These are phyloP conservation scores for Allophyes oxyacanthae DNA, from an alignment of 2,888 invertebrate genomes.

Conservation along the genomic window DNA sequence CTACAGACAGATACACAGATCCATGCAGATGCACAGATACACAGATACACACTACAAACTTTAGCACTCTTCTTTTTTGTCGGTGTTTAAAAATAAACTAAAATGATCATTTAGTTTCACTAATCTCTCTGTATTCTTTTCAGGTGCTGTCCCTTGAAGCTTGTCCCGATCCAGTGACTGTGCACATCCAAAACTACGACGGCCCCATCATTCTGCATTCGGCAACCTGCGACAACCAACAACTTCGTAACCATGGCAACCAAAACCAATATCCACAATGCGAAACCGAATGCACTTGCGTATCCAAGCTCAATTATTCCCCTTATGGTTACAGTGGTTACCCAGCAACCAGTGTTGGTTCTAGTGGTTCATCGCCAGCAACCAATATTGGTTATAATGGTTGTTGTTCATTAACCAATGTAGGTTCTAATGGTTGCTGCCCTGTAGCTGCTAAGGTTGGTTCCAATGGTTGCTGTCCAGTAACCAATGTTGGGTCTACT, in stretches of 20 bases:
- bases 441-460: too few relatives aligned
- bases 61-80: too few relatives aligned
- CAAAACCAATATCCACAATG: constrained; percentile 12
- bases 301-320: constrained; percentile 33
- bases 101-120: too few relatives aligned
- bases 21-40: too few relatives aligned
- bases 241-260: constrained; percentile 22
- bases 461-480: too few relatives aligned
- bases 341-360: too few relatives aligned
- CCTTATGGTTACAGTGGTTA: constrained; percentile 15
- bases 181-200: constrained; percentile 74
- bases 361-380: constrained; percentile 2
- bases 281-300: constrained; percentile 48
- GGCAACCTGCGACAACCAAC: constrained; percentile 35
- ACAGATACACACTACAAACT: too few relatives aligned
- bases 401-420: constrained; percentile 3
- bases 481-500: neutral
- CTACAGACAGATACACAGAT: too few relatives aligned
- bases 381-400: constrained; percentile 6
- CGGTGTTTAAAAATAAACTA: too few relatives aligned
- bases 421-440: too few relatives aligned
- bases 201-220: constrained; percentile 64
- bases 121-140: constrained; percentile 23
- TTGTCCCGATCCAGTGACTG: constrained; percentile 60
- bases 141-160: constrained; percentile 58